phyloP scores from a whole-genome alignment of 2,113 vertebrate species.

The Thinocorus orbignyianus region DNA sequence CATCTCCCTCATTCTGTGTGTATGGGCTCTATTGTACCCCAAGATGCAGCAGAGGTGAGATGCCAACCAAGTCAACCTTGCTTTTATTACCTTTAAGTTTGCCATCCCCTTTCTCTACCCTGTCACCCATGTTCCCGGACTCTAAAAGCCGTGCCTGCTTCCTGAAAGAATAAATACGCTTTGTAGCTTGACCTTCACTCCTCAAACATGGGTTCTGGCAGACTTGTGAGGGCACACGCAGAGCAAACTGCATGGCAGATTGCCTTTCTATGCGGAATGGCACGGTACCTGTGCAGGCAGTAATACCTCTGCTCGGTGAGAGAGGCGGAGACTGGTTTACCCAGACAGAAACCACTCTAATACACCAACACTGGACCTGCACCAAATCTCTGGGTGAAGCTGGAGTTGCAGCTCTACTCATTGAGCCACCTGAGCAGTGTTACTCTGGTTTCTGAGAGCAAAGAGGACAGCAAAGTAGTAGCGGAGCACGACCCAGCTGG shows the following conservation, averaged over 20 bases:
- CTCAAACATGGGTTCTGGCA: background rate
- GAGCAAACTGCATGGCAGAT: background rate
- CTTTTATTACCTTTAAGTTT: background rate
- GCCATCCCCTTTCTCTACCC: background rate
- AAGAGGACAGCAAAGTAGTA: background rate
- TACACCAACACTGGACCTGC: rapidly evolving
- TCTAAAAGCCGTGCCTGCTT: background rate
- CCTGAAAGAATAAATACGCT: background rate
- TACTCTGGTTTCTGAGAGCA: background rate
- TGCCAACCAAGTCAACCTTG: background rate
- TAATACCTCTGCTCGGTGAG: background rate
- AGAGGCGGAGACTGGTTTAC: background rate
- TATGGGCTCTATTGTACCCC: background rate
- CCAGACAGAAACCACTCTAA: background rate
- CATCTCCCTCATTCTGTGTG: background rate
- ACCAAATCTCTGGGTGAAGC: background rate
- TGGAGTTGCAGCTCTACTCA: background rate
- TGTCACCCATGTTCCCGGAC: background rate
- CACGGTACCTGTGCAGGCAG: background rate
- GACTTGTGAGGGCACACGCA: background rate
- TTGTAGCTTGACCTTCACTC: background rate
- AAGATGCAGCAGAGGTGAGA: background rate
- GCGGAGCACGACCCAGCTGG: background rate
- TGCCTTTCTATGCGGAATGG: background rate
- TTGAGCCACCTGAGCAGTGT: background rate